These are phyloP conservation scores for Notothenia coriiceps DNA, from an alignment of 2,113 vertebrate genomes.

Conservation along the genomic window DNA sequence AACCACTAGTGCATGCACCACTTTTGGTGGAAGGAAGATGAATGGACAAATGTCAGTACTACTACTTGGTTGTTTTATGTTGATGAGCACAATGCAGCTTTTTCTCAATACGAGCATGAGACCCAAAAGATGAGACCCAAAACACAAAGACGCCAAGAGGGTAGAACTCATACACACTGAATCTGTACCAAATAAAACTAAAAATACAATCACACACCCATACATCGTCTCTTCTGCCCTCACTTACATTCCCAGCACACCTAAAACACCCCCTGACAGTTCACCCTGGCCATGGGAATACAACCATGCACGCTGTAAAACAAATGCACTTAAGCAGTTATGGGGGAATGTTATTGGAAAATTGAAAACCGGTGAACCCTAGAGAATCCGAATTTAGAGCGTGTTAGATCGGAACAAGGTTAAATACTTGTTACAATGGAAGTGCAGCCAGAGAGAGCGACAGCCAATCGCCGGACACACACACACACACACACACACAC, in stretches of 20 bases:
- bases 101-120: conserved; percentile 7
- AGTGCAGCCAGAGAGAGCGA: conserved; percentile 60
- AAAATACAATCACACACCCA: conserved; percentile 23
- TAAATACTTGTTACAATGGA: conserved; percentile 51
- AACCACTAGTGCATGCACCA: conserved; percentile 54
- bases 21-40: conserved; percentile 11
- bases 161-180: conserved; percentile 24
- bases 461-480: conserved; percentile 35
- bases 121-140: conserved; percentile 26
- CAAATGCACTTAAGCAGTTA: conserved; percentile 52
- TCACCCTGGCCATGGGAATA: conserved; percentile 22
- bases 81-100: conserved; percentile 32
- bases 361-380: conserved; percentile 44
- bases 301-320: conserved; percentile 35
- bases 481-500: conserved; percentile 25
- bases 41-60: conserved; percentile 9
- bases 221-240: neutral
- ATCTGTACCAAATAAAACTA: conserved; percentile 27
- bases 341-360: conserved; percentile 65
- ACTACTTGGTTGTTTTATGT: neutral
- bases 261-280: conserved; percentile 11
- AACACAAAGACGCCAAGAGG: conserved; percentile 39
- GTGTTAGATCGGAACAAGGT: conserved; percentile 60
- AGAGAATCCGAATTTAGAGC: conserved; percentile 44
- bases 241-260: conserved; percentile 4